These are phyloP conservation scores for Sinotaia quadrata DNA, from an alignment of 2,888 invertebrate genomes.

Conservation along the genomic window DNA sequence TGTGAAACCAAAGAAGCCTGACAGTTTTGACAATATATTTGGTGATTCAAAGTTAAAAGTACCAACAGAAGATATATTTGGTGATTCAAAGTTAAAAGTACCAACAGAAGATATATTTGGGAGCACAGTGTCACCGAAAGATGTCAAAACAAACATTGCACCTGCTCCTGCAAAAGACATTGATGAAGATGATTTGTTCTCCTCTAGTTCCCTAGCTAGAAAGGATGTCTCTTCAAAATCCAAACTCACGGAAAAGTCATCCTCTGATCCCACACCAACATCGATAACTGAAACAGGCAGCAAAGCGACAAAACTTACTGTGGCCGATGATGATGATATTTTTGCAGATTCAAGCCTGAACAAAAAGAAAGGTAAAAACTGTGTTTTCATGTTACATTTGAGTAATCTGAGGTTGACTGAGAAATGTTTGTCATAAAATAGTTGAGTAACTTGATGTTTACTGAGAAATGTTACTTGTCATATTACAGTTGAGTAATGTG, in stretches of 20 bases:
- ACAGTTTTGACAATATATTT: slow-evolving; percentile 27
- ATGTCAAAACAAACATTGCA: slow-evolving; percentile 11
- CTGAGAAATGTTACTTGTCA: too few relatives aligned
- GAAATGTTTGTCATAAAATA: too few relatives aligned
- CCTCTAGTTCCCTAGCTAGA: slow-evolving; percentile 32
- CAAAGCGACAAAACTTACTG: neutral
- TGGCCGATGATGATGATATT: slow-evolving; percentile 39
- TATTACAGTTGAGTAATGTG: too few relatives aligned
- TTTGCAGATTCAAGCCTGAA: slow-evolving; percentile 45
- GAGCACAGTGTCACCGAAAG: slow-evolving; percentile 5
- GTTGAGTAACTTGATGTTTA: too few relatives aligned
- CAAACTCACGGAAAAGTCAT: slow-evolving; percentile 20
- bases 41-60: slow-evolving; percentile 7
- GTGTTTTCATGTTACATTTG: too few relatives aligned
- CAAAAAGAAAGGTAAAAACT: slow-evolving; percentile 39
- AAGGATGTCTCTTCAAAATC: slow-evolving; percentile 16
- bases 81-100: slow-evolving; percentile 8
- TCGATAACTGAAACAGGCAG: neutral
- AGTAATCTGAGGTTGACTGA: too few relatives aligned
- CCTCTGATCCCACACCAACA: neutral
- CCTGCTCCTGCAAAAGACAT: slow-evolving; percentile 31
- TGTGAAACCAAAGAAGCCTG: neutral
- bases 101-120: neutral
- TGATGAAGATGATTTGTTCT: slow-evolving; percentile 39
- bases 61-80: slow-evolving; percentile 42